Conservation (phyloP, 2,113 vertebrate species). For the Rhinolophus sinicus region DNA sequence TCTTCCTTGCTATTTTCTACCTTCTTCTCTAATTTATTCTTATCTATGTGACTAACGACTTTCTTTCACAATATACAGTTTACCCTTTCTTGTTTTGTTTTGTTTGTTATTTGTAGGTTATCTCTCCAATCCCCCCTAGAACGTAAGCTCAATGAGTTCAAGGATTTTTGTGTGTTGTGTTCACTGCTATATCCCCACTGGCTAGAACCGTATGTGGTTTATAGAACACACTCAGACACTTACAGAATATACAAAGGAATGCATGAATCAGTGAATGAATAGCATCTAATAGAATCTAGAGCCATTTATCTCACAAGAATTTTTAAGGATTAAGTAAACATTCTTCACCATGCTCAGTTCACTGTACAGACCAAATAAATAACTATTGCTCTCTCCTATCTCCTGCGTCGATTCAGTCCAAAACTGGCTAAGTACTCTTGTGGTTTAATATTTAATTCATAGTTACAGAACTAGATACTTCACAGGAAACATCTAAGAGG, state of each 20-base stretch:
- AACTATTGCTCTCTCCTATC: not conserved
- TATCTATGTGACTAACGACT: not conserved
- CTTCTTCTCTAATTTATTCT: not conserved
- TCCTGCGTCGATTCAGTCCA: not conserved
- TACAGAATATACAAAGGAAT: not conserved
- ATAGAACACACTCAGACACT: not conserved
- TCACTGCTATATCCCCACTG: not conserved
- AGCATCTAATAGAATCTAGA: not conserved
- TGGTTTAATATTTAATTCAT: slow-evolving; percentile 43
- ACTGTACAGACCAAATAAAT: slow-evolving; percentile 11
- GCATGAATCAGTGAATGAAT: not conserved
- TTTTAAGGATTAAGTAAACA: not conserved
- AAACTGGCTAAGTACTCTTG: not conserved
- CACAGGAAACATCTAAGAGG: not conserved
- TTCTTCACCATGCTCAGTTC: not conserved
- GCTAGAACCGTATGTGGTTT: not conserved
- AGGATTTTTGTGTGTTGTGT: not conserved
- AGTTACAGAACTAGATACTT: not conserved
- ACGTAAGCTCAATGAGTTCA: not conserved
- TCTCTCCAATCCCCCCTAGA: not conserved
- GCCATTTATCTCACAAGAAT: not conserved
- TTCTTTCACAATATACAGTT: not conserved
- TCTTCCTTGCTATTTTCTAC: not conserved
- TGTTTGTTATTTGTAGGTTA: not conserved
- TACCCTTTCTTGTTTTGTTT: not conserved